Percentiles rank a stretch among this genome's conserved stretches.
These are phyloP conservation scores for Trachymyrmex cornetzi DNA, from an alignment of 1,140 invertebrate species.

Conservation along the genomic window DNA sequence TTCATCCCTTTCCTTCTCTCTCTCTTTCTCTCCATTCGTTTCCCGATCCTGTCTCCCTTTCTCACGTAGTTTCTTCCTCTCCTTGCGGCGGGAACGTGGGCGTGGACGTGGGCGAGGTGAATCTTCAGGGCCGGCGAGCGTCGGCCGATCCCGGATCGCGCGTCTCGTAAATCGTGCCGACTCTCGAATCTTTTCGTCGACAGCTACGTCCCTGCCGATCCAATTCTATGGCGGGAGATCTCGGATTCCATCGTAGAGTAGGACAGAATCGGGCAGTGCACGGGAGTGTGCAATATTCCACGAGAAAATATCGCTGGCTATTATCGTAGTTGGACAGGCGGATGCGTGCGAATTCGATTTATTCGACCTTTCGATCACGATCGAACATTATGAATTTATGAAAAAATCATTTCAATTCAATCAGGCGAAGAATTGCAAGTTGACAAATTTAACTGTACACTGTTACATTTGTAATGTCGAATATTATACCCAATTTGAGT, in stretches of 20 bases:
- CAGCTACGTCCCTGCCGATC: slow-evolving; percentile 63
- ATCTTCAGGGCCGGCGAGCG: slow-evolving; percentile 76
- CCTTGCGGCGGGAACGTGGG: slow-evolving; percentile 69
- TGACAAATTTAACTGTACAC: not conserved
- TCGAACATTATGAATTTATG: not conserved
- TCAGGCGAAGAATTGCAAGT: not conserved
- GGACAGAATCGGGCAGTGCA: slow-evolving; percentile 5
- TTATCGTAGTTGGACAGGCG: slow-evolving; percentile 16
- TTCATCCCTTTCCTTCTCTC: not conserved
- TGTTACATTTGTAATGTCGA: too few species aligned
- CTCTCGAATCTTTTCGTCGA: slow-evolving; percentile 46
- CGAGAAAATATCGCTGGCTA: slow-evolving; percentile 40
- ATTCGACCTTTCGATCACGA: not conserved
- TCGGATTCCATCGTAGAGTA: slow-evolving; percentile 47
- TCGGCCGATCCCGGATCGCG: slow-evolving; percentile 71
- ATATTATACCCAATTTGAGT: too few species aligned
- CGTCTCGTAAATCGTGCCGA: slow-evolving; percentile 70
- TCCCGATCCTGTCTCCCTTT: slow-evolving; percentile 40
- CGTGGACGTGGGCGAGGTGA: slow-evolving; percentile 78
- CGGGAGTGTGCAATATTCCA: slow-evolving; percentile 9
- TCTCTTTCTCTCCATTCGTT: slow-evolving; percentile 14
- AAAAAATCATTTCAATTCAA: not conserved
- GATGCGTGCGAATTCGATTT: slow-evolving; percentile 20
- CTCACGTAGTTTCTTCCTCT: slow-evolving; percentile 39
- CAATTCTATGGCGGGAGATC: slow-evolving; percentile 55